Evolutionary conservation across 2,797 vertebrate genomes (phyloP).

Genomic region (Sebastes diploproa): DNA sequence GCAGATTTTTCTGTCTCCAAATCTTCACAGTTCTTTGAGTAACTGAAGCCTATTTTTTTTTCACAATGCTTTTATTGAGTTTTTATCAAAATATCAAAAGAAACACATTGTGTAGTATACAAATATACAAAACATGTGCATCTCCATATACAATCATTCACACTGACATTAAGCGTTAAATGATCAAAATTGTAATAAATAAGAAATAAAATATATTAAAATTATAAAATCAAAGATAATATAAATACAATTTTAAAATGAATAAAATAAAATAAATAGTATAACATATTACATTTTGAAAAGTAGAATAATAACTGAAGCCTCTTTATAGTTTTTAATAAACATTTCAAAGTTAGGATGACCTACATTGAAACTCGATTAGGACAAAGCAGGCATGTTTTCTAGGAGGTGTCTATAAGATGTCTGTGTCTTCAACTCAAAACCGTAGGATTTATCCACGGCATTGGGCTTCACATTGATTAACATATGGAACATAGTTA

Average conservation of each 20-base stretch:
- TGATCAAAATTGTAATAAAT: too few species aligned
- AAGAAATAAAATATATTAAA: too few species aligned
- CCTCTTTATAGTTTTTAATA: neutral
- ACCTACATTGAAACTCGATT: neutral
- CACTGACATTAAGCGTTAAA: too few species aligned
- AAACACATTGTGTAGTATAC: too few species aligned
- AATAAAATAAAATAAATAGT: too few species aligned
- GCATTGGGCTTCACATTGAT: neutral
- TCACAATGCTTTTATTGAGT: too few species aligned
- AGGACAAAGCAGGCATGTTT: neutral
- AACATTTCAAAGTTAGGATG: neutral
- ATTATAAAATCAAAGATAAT: too few species aligned
- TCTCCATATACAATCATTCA: too few species aligned
- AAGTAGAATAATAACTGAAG: neutral
- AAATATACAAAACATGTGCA: too few species aligned
- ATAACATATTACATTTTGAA: too few species aligned
- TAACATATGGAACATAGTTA: neutral
- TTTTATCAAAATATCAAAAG: too few species aligned
- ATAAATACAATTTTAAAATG: too few species aligned
- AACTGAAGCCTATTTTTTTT: neutral
- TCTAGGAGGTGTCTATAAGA: neutral
- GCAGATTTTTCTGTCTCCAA: slow-evolving; percentile 34
- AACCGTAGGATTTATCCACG: neutral
- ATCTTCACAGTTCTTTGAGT: slow-evolving; percentile 25
- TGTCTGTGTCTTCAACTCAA: neutral